Conservation (phyloP, 2,113 vertebrate species). For the Nycticorax nycticorax region DNA sequence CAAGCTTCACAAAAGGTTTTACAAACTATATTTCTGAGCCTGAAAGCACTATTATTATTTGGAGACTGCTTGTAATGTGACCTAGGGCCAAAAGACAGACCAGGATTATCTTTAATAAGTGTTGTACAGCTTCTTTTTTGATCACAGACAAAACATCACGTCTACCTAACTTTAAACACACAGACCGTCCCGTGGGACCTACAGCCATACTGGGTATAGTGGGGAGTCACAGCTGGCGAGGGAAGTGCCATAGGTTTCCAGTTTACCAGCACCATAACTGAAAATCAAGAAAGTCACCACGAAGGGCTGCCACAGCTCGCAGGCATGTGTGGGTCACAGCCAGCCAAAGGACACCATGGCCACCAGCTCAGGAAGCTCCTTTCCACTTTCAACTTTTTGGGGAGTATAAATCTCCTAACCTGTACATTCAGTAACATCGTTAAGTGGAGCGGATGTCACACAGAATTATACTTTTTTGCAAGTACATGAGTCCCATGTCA, state of each 20-base stretch:
- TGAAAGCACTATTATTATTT: background rate
- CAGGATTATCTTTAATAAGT: background rate
- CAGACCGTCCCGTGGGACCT: background rate
- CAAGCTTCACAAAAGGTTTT: background rate
- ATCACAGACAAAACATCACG: background rate
- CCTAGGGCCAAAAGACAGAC: background rate
- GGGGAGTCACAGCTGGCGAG: background rate
- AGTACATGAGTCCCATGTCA: background rate
- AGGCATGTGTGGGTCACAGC: rapidly evolving
- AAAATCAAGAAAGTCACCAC: background rate
- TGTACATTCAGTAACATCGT: background rate
- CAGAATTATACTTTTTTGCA: background rate
- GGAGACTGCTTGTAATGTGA: rapidly evolving
- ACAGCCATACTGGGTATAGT: rapidly evolving
- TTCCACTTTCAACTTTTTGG: background rate
- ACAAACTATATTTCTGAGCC: background rate
- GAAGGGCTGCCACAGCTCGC: background rate
- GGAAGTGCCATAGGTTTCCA: background rate
- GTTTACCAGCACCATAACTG: rapidly evolving
- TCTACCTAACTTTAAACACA: background rate
- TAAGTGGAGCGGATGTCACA: background rate
- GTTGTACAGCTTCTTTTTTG: background rate
- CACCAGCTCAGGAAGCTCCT: background rate
- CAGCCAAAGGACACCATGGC: rapidly evolving
- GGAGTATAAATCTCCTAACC: background rate